A percentile compares a stretch with the other conserved stretches of the same genome.
Conservation (phyloP, 64 coral and sea anemone species). For the Exaiptasia diaphana region DNA sequence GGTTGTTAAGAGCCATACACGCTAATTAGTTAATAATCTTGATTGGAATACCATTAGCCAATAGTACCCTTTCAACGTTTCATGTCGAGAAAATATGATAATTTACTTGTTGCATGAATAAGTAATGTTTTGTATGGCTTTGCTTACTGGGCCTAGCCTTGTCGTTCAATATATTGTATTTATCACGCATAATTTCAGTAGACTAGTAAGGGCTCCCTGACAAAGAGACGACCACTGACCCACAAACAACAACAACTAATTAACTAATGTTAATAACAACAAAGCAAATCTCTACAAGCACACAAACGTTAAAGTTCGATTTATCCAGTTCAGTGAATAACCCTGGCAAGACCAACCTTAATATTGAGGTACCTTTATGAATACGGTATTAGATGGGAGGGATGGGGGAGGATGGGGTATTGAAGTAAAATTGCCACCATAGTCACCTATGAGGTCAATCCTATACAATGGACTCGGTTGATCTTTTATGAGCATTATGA, state of each 20-base stretch:
- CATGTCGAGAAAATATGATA: slow-evolving; percentile 12
- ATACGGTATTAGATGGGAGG: background rate
- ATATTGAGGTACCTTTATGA: too few species aligned
- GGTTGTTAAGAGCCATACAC: background rate
- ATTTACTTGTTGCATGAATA: background rate
- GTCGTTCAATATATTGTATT: background rate
- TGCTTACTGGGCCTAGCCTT: background rate
- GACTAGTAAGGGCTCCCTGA: slow-evolving; percentile 12
- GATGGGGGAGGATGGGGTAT: slow-evolving; percentile 1
- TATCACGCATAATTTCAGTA: background rate
- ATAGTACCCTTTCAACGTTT: background rate
- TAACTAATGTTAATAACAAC: slow-evolving; percentile 1
- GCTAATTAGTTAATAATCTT: slow-evolving; percentile 2
- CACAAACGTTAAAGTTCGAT: background rate
- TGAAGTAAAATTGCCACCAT: background rate
- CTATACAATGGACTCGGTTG: background rate
- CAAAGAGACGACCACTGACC: background rate
- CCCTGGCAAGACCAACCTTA: background rate
- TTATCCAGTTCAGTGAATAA: background rate
- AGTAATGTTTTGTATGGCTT: background rate
- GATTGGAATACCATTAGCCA: slow-evolving; percentile 5
- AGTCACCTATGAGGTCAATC: background rate
- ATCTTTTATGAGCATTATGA: background rate
- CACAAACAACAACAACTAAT: background rate
- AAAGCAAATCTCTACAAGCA: background rate